A percentile compares a stretch with the other conserved stretches of the same genome.
Evolutionary conservation across 2,888 invertebrate genomes (phyloP).

Genomic region (Agapetus fuscipes): DNA sequence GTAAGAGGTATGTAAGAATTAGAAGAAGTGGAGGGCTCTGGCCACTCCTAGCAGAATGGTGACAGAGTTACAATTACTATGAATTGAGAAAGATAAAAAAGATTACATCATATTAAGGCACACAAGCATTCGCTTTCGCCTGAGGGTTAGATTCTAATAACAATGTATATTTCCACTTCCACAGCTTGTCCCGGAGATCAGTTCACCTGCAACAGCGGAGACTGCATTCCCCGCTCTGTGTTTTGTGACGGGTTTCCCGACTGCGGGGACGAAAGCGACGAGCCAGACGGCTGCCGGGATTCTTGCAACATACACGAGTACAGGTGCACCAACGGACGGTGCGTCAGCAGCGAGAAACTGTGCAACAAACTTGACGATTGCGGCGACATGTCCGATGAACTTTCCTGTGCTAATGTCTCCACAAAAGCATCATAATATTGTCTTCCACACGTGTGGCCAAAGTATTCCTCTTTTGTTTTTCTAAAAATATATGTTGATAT

Average conservation of each 20-base stretch:
- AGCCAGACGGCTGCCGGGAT: slow-evolving; percentile 47
- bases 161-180: too few species aligned
- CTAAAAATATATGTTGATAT: too few species aligned
- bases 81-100: too few species aligned
- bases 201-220: slow-evolving; percentile 52
- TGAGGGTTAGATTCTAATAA: too few species aligned
- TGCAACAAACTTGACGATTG: slow-evolving; percentile 62
- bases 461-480: too few species aligned
- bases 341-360: slow-evolving; percentile 47
- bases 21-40: too few species aligned
- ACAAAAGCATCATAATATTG: slow-evolving; percentile 11
- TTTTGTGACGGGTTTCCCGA: slow-evolving; percentile 63
- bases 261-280: slow-evolving; percentile 60
- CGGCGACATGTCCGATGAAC: slow-evolving; percentile 58
- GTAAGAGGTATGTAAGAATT: too few species aligned
- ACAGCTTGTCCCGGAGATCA: slow-evolving; percentile 41
- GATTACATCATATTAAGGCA: too few species aligned
- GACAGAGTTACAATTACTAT: too few species aligned
- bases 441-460: slow-evolving; percentile 16
- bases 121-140: too few species aligned
- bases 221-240: slow-evolving; percentile 51
- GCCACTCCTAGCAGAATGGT: too few species aligned
- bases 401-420: slow-evolving; percentile 28
- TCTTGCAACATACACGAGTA: slow-evolving; percentile 47
- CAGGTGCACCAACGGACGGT: slow-evolving; percentile 49